Conservation (phyloP, 2,888 invertebrate species). For the Coenonympha glycerion region DNA sequence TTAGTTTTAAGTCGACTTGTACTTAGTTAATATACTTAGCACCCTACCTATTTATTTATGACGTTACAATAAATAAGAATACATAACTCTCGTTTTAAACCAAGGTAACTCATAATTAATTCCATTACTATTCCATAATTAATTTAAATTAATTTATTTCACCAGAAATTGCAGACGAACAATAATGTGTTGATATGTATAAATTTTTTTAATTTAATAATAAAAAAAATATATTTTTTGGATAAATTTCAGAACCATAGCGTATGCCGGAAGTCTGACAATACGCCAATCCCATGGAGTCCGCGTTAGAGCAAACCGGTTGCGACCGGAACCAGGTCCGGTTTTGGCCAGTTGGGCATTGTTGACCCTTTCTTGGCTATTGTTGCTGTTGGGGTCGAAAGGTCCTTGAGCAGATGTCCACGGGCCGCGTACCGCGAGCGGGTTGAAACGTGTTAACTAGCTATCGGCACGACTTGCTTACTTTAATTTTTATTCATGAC, state of each 20-base stretch:
- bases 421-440: conserved; percentile 7
- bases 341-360: conserved; percentile 53
- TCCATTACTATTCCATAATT: no score
- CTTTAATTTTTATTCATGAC: background rate
- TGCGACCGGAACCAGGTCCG: conserved; percentile 49
- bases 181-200: no score
- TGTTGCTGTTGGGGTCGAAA: conserved; percentile 42
- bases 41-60: no score
- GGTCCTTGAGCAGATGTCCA: conserved; percentile 55
- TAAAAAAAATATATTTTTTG: background rate
- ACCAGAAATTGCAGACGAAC: no score
- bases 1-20: no score
- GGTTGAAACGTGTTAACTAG: conserved; percentile 14
- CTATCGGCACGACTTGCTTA: background rate
- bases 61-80: no score
- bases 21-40: no score
- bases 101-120: no score
- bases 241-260: background rate
- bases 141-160: no score
- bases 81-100: no score
- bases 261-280: conserved; percentile 7
- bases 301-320: conserved; percentile 39
- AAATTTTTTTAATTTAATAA: no score
- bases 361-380: conserved; percentile 59
- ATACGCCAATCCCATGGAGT: conserved; percentile 12